Evolutionary conservation across 2,797 vertebrate species (phyloP).

Genomic region (Sebastes oblongus): DNA sequence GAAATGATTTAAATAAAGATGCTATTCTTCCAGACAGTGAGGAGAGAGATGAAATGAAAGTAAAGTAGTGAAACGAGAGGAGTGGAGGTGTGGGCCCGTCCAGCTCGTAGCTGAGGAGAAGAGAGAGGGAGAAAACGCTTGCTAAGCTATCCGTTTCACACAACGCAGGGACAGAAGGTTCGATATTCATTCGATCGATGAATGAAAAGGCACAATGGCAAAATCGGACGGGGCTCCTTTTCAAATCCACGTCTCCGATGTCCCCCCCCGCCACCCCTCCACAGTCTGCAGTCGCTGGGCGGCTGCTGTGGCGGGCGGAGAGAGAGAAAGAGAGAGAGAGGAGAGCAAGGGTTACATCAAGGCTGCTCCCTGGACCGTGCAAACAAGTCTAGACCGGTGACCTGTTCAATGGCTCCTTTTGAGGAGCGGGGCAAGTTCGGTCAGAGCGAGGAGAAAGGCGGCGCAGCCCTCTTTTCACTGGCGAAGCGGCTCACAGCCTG

Average conservation of each 20-base stretch:
- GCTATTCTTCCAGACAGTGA: constrained; percentile 23
- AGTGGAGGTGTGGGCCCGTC: constrained; percentile 73
- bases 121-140: constrained; percentile 85
- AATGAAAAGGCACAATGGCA: constrained; percentile 99
- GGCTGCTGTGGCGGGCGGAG: constrained; percentile 90
- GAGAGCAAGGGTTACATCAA: constrained; percentile 98
- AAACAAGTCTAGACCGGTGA: constrained; percentile 99
- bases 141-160: constrained; percentile 99
- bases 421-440: constrained; percentile 97
- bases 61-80: too few species aligned
- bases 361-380: constrained; percentile 95
- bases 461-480: constrained; percentile 91
- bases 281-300: constrained; percentile 93
- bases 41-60: too few species aligned
- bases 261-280: constrained; percentile 86
- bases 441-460: constrained; percentile 94
- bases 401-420: constrained; percentile 96
- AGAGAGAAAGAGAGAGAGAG: constrained; percentile 74
- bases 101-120: constrained; percentile 75
- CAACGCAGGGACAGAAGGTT: constrained; percentile 98
- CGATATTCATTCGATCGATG: constrained; percentile 99
- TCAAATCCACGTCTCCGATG: constrained; percentile 90
- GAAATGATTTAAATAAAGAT: neutral
- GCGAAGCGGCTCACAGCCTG: constrained; percentile 94
- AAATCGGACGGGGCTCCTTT: constrained; percentile 97